Evolutionary conservation across 2,888 invertebrate genomes (phyloP), one percentile per base, ranked within the genome.

Genomic region (Actias luna): DNA sequence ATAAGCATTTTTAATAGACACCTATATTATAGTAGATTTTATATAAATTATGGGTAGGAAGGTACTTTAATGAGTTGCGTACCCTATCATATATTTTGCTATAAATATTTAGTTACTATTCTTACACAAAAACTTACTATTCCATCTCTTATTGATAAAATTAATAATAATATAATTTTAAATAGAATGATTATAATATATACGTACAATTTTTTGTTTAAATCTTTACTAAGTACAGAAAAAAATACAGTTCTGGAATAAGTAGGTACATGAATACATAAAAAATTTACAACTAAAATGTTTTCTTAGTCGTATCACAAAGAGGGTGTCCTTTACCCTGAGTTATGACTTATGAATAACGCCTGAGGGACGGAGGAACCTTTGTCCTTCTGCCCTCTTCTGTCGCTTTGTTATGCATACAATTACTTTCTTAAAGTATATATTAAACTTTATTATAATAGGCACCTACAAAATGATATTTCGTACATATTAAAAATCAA

Each of bases 301-400:
- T 79, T 76, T 78, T 77, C 78, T 77, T 72, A 79, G 29, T 55
- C 55, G 29, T 76, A 78, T 76, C 73, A 72, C 68, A 71, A 74
- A 71, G 69, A 70, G 72, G 74, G 77, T 68, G 74, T 72, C 70
- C 70, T 72, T 78, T 85, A 55, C 29, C 55, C 29, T n/a, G 55
- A 8, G 55, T 84, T 84, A 84, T 81, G 80, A 75, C 73, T 81
- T 87, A 87, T 87, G 88, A 87, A 88, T 87, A 88, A 75, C 69
- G 65, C 77, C 73, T 71, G 68, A 70, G 83, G 80, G 82, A 71
- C 67, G 63, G 59, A 62, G 65, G 64, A 66, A 67, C 69, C 68
- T 67, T 69, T 65, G 63, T 66, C 69, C 72, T 70, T 73, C 65
- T 18, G 50, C 46, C 60, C 58, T 42, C 25, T 39, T 59, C 50